A percentile compares a stretch with the other conserved stretches of the same genome.
phyloP scores from a whole-genome alignment of 2,888 invertebrate genomes.

The Sarcophaga variegata region DNA sequence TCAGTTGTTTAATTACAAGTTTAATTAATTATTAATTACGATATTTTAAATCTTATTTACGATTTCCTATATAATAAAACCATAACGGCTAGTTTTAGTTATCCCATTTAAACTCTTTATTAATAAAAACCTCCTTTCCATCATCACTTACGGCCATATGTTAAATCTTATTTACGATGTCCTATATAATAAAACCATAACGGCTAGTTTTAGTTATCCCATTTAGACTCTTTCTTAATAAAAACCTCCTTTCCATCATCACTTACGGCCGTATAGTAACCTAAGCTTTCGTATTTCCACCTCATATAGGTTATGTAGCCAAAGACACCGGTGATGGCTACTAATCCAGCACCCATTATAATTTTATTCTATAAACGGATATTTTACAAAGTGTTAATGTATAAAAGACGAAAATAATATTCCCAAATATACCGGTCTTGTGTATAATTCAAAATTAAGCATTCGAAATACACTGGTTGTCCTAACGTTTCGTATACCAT shows the following conservation, averaged over 20 bases:
- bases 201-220: slow-evolving; percentile 83
- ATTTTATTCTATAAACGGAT: slow-evolving; percentile 87
- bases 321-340: slow-evolving; percentile 88
- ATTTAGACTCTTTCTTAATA: slow-evolving; percentile 89
- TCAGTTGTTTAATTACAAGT: no score
- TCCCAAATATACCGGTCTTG: slow-evolving; percentile 89
- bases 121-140: slow-evolving; percentile 88
- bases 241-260: slow-evolving; percentile 90
- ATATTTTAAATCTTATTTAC: no score
- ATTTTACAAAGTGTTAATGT: background rate
- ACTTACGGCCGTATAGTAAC: slow-evolving; percentile 90
- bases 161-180: no score
- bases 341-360: slow-evolving; percentile 91
- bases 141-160: slow-evolving; percentile 89
- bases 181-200: background rate
- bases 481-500: slow-evolving; percentile 88
- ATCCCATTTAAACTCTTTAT: slow-evolving; percentile 91
- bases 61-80: no score
- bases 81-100: slow-evolving; percentile 64
- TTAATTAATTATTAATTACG: no score
- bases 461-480: slow-evolving; percentile 90
- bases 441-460: slow-evolving; percentile 94
- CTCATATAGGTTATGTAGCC: slow-evolving; percentile 94
- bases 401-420: background rate
- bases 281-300: slow-evolving; percentile 88